These are phyloP conservation scores for Geopemphigus sp. DNA, from an alignment of 1,140 invertebrate species.

Conservation along the genomic window DNA sequence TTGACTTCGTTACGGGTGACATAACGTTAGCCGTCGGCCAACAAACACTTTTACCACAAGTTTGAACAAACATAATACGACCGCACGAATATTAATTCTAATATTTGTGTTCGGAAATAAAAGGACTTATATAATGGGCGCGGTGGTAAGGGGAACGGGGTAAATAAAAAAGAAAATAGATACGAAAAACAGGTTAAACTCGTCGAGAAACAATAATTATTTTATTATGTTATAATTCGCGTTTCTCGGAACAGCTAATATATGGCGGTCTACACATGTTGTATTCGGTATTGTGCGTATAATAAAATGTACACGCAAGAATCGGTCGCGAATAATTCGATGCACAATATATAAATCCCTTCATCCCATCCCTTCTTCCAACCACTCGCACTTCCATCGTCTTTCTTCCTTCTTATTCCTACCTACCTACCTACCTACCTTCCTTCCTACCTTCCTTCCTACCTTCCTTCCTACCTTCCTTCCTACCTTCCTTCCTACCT, in stretches of 20 bases:
- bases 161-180: not conserved
- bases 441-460: too few relatives aligned
- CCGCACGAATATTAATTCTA: too few relatives aligned
- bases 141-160: too few relatives aligned
- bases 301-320: not conserved
- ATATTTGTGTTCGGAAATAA: too few relatives aligned
- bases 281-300: not conserved
- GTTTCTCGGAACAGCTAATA: not conserved
- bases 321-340: conserved; percentile 6
- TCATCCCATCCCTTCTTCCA: not conserved
- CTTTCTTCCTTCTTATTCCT: not conserved
- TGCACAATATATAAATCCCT: not conserved
- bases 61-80: too few relatives aligned
- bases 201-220: conserved; percentile 41
- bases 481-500: too few relatives aligned
- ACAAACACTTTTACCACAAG: too few relatives aligned
- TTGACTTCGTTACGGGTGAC: too few relatives aligned
- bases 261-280: not conserved
- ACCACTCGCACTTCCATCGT: not conserved
- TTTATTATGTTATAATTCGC: conserved; percentile 21
- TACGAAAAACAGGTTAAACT: conserved; percentile 37
- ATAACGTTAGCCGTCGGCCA: too few relatives aligned
- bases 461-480: too few relatives aligned
- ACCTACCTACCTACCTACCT: too few relatives aligned
- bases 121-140: too few relatives aligned